Conservation (phyloP, 1,140 invertebrate species). For the Piezodorus guildinii region DNA sequence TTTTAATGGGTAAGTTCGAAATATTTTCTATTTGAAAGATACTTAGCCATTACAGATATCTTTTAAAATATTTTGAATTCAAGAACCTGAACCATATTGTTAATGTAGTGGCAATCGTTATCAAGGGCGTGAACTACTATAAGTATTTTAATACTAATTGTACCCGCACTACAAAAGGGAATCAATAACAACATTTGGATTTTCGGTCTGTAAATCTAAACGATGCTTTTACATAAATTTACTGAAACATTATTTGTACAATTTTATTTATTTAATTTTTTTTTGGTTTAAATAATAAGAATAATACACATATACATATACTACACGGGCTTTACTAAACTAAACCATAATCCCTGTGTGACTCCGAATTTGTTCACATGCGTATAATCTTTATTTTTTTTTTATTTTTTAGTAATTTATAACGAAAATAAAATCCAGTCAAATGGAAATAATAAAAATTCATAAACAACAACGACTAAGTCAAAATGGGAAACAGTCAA, state of each 20-base stretch:
- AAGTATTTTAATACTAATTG: neutral
- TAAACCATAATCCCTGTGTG: slow-evolving; percentile 26
- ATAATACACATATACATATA: slow-evolving; percentile 23
- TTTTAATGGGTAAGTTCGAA: neutral
- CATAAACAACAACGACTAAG: slow-evolving; percentile 21
- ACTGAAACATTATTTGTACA: slow-evolving; percentile 1
- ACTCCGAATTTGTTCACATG: slow-evolving; percentile 24
- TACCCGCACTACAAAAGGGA: neutral
- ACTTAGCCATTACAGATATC: neutral
- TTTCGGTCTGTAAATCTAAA: slow-evolving; percentile 9
- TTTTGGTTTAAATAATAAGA: slow-evolving; percentile 13
- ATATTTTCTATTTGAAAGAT: no score
- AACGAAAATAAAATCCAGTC: slow-evolving; percentile 16
- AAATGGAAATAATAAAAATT: slow-evolving; percentile 8
- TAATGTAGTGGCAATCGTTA: no score
- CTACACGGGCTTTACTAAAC: slow-evolving; percentile 22
- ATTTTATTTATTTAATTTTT: slow-evolving; percentile 1
- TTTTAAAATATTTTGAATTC: neutral
- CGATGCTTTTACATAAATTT: neutral
- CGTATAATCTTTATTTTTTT: slow-evolving; percentile 1
- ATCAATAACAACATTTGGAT: neutral
- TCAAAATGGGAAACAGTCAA: slow-evolving; percentile 18
- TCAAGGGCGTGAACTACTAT: neutral
- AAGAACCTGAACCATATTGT: neutral
- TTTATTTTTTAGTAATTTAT: slow-evolving; percentile 11